Conservation (phyloP, 1,140 invertebrate species). For the Dreissena rostriformis region DNA sequence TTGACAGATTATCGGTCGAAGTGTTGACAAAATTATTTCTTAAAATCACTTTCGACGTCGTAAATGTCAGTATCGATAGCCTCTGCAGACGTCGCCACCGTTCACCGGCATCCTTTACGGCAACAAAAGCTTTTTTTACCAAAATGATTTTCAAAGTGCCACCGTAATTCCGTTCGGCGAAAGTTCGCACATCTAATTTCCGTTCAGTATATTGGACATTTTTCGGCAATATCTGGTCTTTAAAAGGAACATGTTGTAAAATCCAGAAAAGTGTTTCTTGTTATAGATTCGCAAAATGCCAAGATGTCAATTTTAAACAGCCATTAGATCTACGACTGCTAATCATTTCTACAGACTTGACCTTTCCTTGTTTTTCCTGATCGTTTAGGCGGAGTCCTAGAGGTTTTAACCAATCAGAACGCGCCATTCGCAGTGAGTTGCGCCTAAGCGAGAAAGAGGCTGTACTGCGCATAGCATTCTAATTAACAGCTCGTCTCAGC, state of each 20-base stretch:
- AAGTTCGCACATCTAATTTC: neutral
- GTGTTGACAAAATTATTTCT: slow-evolving; percentile 49
- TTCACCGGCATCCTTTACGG: neutral
- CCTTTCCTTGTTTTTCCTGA: slow-evolving; percentile 34
- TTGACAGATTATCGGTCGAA: slow-evolving; percentile 35
- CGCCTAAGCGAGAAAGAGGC: neutral
- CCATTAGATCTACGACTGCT: slow-evolving; percentile 4
- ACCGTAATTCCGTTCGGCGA: neutral
- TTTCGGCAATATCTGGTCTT: neutral
- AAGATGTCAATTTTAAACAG: slow-evolving; percentile 5
- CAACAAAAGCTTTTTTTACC: neutral
- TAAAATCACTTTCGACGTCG: slow-evolving; percentile 27
- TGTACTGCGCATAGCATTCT: slow-evolving; percentile 29
- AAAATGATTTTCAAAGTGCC: neutral
- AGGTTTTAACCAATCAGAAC: slow-evolving; percentile 28
- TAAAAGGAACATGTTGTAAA: neutral
- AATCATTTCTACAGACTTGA: slow-evolving; percentile 27
- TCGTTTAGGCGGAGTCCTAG: slow-evolving; percentile 40
- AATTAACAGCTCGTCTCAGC: slow-evolving; percentile 32
- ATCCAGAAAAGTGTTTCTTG: neutral
- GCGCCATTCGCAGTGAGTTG: neutral
- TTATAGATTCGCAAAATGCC: neutral
- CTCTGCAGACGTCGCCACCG: no score
- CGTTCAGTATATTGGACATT: neutral
- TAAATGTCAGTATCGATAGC: slow-evolving; percentile 35